Conservation (phyloP, 2,113 vertebrate genomes). For the Nymphicus hollandicus region DNA sequence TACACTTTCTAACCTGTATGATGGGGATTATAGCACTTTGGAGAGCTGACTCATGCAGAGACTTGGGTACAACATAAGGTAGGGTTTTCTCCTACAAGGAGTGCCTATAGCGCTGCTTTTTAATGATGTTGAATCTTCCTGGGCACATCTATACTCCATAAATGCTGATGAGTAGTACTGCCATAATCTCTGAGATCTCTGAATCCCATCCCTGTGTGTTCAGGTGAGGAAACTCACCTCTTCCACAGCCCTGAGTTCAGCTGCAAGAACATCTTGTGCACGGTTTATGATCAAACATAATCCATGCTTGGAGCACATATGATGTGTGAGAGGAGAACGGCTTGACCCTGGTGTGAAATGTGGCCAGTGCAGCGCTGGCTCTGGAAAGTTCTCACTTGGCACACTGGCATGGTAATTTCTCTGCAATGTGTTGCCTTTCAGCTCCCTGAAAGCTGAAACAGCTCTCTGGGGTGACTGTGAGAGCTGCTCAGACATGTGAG, state of each 20-base stretch:
- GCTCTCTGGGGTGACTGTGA: neutral
- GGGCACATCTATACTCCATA: neutral
- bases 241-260: neutral
- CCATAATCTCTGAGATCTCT: neutral
- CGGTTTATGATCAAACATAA: rapidly evolving
- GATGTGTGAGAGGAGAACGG: neutral
- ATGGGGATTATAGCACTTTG: neutral
- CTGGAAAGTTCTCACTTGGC: neutral
- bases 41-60: neutral
- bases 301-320: rapidly evolving
- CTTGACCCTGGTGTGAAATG: neutral
- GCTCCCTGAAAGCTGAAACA: neutral
- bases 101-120: neutral
- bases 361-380: rapidly evolving
- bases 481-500: neutral
- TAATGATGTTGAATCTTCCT: neutral
- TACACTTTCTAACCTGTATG: neutral
- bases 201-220: neutral
- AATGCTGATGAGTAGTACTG: neutral
- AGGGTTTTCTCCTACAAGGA: neutral
- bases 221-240: neutral
- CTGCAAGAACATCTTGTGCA: neutral
- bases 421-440: neutral
- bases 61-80: neutral
- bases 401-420: neutral